Percentiles rank a stretch among this genome's conserved stretches.
Conservation (phyloP, 2,888 invertebrate species). For the Melanophora roralis region DNA sequence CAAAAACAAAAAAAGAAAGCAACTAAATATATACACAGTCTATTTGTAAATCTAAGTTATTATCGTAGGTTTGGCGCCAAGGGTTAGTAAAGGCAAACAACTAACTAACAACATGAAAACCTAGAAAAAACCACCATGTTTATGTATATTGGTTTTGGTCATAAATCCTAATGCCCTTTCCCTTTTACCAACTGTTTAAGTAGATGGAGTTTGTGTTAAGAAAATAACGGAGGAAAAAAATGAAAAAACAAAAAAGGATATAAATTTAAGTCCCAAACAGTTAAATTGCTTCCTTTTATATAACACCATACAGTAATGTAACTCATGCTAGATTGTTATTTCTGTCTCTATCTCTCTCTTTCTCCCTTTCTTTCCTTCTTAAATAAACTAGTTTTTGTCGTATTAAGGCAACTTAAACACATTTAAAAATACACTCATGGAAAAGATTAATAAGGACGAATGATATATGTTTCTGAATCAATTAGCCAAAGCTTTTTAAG, state of each 20-base stretch:
- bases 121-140: conserved; percentile 10
- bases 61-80: conserved; percentile 61
- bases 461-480: too few relatives aligned
- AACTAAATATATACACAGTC: conserved; percentile 41
- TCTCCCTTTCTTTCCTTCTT: too few relatives aligned
- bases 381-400: not conserved
- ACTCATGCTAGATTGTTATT: conserved; percentile 20
- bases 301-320: conserved; percentile 19
- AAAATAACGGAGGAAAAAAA: not conserved
- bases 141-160: conserved; percentile 15
- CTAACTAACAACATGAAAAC: not conserved
- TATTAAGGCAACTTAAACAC: not conserved
- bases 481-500: too few relatives aligned
- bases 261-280: conserved; percentile 55
- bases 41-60: conserved; percentile 62
- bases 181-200: not conserved
- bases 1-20: not conserved
- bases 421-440: not conserved
- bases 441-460: not conserved
- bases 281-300: conserved; percentile 46
- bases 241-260: conserved; percentile 3
- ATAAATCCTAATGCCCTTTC: not conserved
- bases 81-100: conserved; percentile 39
- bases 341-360: too few relatives aligned
- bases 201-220: not conserved